Conservation (phyloP, 2,113 vertebrate genomes). For the Xiphorhynchus elegans region DNA sequence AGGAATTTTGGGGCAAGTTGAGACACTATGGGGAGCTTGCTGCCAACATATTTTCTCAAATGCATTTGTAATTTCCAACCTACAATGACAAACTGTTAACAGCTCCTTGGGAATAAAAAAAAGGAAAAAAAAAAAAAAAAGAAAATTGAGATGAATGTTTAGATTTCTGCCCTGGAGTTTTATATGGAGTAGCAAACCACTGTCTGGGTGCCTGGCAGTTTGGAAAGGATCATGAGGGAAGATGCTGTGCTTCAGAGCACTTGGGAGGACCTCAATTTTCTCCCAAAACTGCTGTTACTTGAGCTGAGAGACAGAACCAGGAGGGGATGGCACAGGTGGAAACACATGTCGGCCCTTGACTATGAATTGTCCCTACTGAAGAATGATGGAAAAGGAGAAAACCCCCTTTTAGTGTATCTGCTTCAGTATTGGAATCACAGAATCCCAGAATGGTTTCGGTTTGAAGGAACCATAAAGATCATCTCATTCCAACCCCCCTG, state of each 20-base stretch:
- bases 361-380: not conserved
- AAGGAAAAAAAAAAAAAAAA: not conserved
- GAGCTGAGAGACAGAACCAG: not conserved
- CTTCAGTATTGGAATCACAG: not conserved
- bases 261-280: not conserved
- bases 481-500: not conserved
- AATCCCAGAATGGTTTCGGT: not conserved
- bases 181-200: not conserved
- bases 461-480: not conserved
- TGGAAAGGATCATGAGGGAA: not conserved
- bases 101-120: not conserved
- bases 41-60: slow-evolving; percentile 46
- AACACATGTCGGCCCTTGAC: not conserved
- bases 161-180: not conserved
- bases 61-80: not conserved
- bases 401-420: not conserved
- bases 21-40: not conserved
- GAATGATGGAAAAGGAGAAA: not conserved
- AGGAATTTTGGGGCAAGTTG: slow-evolving; percentile 3
- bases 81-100: not conserved
- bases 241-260: not conserved
- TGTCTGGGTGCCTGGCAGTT: not conserved
- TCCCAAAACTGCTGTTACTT: not conserved
- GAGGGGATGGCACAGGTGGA: not conserved
- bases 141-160: not conserved